Base-by-base conservation (phyloP, 2,888 invertebrate genomes). In the Phengaris alcon region DNA sequence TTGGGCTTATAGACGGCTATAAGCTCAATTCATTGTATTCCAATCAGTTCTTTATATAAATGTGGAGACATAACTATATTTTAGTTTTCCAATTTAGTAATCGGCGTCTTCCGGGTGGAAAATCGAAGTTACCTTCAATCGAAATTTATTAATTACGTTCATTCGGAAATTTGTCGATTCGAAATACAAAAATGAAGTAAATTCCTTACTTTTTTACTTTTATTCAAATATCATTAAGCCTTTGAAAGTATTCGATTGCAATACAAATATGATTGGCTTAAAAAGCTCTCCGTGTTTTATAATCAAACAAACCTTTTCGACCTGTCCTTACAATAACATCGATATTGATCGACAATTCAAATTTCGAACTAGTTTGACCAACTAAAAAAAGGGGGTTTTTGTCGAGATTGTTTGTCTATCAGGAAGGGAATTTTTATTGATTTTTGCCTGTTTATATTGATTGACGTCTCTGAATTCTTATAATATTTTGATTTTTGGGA, bases 381-480 rank as follows among this genome's bases (percentile, higher is more conserved):
- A 86, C 90, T 88, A 83, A 84, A 86, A 87, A 22, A 64, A 64
- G 12, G 35, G 12, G 64, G 35, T 10, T 64, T 48, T 88, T 85
- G 83, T 82, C 81, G 82, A 82, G 86, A 85, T 84, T 91, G 89
- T 91, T 90, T 89, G 88, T 87, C 81, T 87, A 89, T 90, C 87
- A 86, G 85, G 83, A 89, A 90, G 90, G 90, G 90, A n/a, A n/a
- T 89, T 90, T 85, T 78, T 92, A 90, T 93, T 92, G 91, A 90
- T 91, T 92, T 91, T 90, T 82, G 82, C 85, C 7, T 91, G 87
- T 92, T 91, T 90, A 86, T 86, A 88, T 86, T 90, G 87, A 88
- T 90, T 88, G 87, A 81, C 82, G 84, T 85, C 85, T 86, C 82
- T 87, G 64, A 64, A 64, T 44, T 22, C 59, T 35, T 35, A 35